Evolutionary conservation across 1,140 invertebrate genomes (phyloP), one percentile per base, ranked within the genome.

Genomic region (Psilanteris sp.): DNA sequence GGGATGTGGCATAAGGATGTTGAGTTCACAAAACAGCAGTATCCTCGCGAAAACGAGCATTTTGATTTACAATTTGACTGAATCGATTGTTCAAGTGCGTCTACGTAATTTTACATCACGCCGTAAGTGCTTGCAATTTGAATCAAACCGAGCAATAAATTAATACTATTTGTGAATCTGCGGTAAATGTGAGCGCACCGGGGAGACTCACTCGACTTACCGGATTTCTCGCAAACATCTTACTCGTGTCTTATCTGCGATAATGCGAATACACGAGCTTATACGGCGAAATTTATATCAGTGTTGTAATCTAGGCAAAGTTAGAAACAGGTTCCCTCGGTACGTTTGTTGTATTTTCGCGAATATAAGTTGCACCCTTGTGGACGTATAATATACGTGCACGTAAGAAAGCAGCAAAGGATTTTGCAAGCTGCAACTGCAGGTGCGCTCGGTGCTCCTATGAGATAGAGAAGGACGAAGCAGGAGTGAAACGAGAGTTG

Each of bases 341-440:
- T 44, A 26, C 36, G 9, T 72, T 44, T 36, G 27, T 41, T 36
- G 27, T 43, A 24, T 50, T 72, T 54, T 57, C 27, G 48, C 50
- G 22, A 50, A 31, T 50, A 59, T 29, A 66, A 74, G 43, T 68
- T 68, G 36, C 52, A 66, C 50, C 59, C 52, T 32, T 32, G 37
- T 36, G 18, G 36, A 66, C 15, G 48, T 52, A 41, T 46, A 39
- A 48, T 54, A 27, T 34, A 36, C 48, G 26, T 29, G 44, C 18
- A 27, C 18, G 29, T n/a, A 54, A 55, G 43, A 57, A 43, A 39
- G 24, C 32, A 46, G 8, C 43, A 27, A 8, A 64, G 29, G 59
- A 71, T 52, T 54, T 27, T 26, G 64, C 64, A 68, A 70, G 76
- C 76, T 70, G 57, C 55, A 67, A 68, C 9, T 64, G 70, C 71